Evolutionary conservation across 2,113 vertebrate species (phyloP).

Genomic region (Carollia perspicillata): DNA sequence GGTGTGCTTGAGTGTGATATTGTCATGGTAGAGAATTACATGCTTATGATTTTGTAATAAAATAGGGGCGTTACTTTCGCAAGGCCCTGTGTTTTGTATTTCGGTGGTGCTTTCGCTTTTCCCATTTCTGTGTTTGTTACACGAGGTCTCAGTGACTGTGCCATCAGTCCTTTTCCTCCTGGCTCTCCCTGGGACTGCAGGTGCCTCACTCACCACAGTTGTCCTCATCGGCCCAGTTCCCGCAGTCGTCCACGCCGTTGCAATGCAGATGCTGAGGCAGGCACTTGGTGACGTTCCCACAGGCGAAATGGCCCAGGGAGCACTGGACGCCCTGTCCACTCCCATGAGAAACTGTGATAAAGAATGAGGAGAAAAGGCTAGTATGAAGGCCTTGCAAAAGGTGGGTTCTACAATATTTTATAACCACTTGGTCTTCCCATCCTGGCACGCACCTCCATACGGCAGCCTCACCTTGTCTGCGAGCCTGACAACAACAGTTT

Average conservation of each 20-base stretch:
- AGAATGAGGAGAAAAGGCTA: slow-evolving; percentile 16
- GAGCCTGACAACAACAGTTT: neutral
- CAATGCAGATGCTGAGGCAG: slow-evolving; percentile 95
- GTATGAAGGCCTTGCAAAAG: neutral
- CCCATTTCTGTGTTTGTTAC: neutral
- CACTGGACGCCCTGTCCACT: slow-evolving; percentile 77
- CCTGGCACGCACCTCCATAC: fast-evolving
- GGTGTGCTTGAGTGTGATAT: no score
- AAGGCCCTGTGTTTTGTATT: neutral
- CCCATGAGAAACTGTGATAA: slow-evolving; percentile 71
- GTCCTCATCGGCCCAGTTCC: slow-evolving; percentile 93
- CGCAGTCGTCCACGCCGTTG: slow-evolving; percentile 93
- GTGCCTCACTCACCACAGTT: slow-evolving; percentile 89
- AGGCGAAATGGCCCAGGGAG: slow-evolving; percentile 93
- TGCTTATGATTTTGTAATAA: no score
- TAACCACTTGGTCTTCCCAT: neutral
- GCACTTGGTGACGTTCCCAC: slow-evolving; percentile 91
- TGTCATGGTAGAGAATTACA: no score
- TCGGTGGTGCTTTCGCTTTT: neutral
- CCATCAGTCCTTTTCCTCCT: fast-evolving
- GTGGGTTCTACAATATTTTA: fast-evolving
- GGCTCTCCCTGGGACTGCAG: neutral
- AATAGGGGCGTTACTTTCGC: no score
- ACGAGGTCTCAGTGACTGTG: neutral
- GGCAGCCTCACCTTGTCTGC: neutral